Evolutionary conservation across 2,797 vertebrate species (phyloP).

Genomic region (Chloroceryle inda): DNA sequence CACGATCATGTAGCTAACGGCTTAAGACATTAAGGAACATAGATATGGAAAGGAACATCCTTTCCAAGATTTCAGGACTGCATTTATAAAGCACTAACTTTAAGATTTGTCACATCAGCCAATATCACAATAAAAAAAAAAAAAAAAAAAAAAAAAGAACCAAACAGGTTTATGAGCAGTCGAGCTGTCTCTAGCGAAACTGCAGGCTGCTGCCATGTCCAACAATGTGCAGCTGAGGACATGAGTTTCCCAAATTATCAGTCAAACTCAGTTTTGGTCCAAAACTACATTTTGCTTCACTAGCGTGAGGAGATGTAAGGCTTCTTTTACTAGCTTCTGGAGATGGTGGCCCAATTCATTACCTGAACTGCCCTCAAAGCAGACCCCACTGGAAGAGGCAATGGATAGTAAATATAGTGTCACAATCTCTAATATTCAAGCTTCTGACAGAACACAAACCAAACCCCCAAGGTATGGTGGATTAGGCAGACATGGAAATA

Average conservation of each 20-base stretch:
- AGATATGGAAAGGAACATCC: neutral
- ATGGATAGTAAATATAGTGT: fast-evolving
- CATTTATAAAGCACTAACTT: neutral
- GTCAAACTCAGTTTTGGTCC: neutral
- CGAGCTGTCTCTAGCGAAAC: neutral
- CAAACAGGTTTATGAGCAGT: neutral
- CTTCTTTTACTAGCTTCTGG: neutral
- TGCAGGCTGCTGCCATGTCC: neutral
- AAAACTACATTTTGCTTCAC: neutral
- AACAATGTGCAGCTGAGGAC: neutral
- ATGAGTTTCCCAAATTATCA: neutral
- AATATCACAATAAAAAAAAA: no score
- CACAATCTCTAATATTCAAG: neutral
- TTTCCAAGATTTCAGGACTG: neutral
- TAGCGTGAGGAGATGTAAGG: neutral
- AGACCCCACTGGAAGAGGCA: neutral
- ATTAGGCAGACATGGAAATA: neutral
- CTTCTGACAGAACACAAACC: neutral
- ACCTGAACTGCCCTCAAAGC: neutral
- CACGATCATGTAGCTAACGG: neutral
- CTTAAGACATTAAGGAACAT: neutral
- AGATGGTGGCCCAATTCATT: neutral
- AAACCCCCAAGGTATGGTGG: neutral
- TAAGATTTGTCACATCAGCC: neutral
- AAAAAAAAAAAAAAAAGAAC: neutral